A percentile compares a stretch with the other conserved stretches of the same genome.
Evolutionary conservation across 2,888 invertebrate species (phyloP).

Genomic region (Ornithoptera alexandrae): DNA sequence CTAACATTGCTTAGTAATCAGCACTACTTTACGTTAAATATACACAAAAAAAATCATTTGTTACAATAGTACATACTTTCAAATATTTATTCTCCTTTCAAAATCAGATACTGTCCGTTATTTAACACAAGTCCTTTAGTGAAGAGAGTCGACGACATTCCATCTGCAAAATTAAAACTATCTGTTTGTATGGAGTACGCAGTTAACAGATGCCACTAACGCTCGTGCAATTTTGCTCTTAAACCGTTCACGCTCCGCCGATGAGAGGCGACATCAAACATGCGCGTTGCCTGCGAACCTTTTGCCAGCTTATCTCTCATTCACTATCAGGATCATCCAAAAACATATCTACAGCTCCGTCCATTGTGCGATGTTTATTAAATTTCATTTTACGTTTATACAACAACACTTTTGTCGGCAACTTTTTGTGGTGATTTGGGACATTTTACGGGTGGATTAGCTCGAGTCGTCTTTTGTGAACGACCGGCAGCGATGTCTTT

Average conservation of each 20-base stretch:
- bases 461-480: slow-evolving; percentile 65
- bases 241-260: slow-evolving; percentile 73
- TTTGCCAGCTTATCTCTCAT: slow-evolving; percentile 78
- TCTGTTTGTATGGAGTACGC: slow-evolving; percentile 66
- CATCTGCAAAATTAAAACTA: slow-evolving; percentile 78
- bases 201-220: slow-evolving; percentile 75
- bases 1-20: neutral
- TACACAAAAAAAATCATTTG: neutral
- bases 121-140: slow-evolving; percentile 28
- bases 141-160: slow-evolving; percentile 53
- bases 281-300: slow-evolving; percentile 71
- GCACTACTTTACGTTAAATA: neutral
- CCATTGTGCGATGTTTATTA: slow-evolving; percentile 77
- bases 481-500: slow-evolving; percentile 69
- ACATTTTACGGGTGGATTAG: slow-evolving; percentile 79
- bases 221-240: slow-evolving; percentile 74
- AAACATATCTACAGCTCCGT: slow-evolving; percentile 65
- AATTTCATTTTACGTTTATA: slow-evolving; percentile 79
- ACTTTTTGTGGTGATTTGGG: slow-evolving; percentile 74
- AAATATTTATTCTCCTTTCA: slow-evolving; percentile 18
- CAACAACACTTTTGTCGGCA: slow-evolving; percentile 78
- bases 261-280: slow-evolving; percentile 79
- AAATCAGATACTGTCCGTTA: slow-evolving; percentile 29
- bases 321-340: slow-evolving; percentile 71
- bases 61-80: neutral